phyloP scores from a whole-genome alignment of 2,888 invertebrate species.

The Gymnoscelis rufifasciata region DNA sequence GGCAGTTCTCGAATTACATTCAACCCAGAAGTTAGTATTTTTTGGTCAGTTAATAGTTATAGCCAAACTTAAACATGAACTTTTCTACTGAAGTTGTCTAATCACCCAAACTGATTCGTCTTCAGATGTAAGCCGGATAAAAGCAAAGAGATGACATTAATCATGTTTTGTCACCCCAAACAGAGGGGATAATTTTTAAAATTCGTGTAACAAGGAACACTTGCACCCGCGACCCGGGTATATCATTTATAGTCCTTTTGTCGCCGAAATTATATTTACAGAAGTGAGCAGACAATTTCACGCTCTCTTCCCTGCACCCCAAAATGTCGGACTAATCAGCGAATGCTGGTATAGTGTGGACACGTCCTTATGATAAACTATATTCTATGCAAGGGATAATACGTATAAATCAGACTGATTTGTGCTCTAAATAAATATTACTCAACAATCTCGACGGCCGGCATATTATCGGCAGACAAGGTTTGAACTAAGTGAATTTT shows the following conservation, averaged over 20 bases:
- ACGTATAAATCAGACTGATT: no score
- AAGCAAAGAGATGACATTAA: constrained; percentile 18
- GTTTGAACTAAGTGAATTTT: no score
- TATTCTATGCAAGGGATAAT: no score
- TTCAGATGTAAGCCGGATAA: background rate
- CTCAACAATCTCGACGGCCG: no score
- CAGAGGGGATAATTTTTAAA: constrained; percentile 52
- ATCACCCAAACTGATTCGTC: no score
- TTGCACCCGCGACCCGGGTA: constrained; percentile 64
- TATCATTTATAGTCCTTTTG: constrained; percentile 79
- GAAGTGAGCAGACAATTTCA: constrained; percentile 80
- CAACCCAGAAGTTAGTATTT: no score
- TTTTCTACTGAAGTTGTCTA: no score
- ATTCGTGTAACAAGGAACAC: constrained; percentile 64
- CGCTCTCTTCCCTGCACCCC: constrained; percentile 75
- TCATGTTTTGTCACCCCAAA: constrained; percentile 29
- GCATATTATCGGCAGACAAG: no score
- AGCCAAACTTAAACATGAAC: no score
- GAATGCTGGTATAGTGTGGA: constrained; percentile 49
- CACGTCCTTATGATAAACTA: constrained; percentile 17
- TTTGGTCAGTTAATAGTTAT: no score
- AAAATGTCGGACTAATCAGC: constrained; percentile 70
- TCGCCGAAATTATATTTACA: constrained; percentile 79
- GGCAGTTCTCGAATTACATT: no score
- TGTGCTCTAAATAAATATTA: no score